Evolutionary conservation across 2,797 vertebrate species (phyloP), one percentile per base, ranked within the genome.

Genomic region (Moxostoma hubbsi): DNA sequence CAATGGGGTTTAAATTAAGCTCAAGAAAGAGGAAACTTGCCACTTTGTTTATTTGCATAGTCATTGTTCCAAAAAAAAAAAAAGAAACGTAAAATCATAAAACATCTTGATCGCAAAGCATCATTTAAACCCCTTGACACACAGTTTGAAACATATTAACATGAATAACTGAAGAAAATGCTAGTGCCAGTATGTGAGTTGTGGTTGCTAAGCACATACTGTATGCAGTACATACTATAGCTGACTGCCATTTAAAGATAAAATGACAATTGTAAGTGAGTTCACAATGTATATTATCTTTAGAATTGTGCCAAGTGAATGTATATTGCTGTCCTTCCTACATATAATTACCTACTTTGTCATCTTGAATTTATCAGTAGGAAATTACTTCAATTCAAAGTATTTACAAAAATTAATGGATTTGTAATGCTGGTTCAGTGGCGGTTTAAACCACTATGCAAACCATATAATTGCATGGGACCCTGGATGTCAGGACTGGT

Each of bases 301-400:
- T 36, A 70, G 18, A 75, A 70, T 70, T 55, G 72, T 65, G 62
- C 24, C 63, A 76, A 54, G 10, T 47, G 54, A 76, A 46, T 47
- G 64, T 43, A 59, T 50, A 72, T 57, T 65, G 51, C 11, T 46
- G 18, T 47, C 64, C 18, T 73, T 49, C 9, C 49, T 12, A 7
- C 68, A 43, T 50, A 53, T 55, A 65, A 81, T 36, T 67, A 12
- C 36, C 16, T 73, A n/a, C 13, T 68, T 75, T 75, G 72, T 81
- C 16, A 59, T 63, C 47, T 8, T 63, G 47, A 59, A 71, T 65
- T 65, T 43, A 62, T 62, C 63, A 12, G 46, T 47, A 43, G 43
- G 24, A 18, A 18, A 72, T 61, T n/a, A 6, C 16, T 73, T 50
- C n/a, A 59, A 54, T 66, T 51, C 62, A 53, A 57, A 71, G 66